Evolutionary conservation across 2,888 invertebrate species (phyloP).

Genomic region (Tachina grossa): DNA sequence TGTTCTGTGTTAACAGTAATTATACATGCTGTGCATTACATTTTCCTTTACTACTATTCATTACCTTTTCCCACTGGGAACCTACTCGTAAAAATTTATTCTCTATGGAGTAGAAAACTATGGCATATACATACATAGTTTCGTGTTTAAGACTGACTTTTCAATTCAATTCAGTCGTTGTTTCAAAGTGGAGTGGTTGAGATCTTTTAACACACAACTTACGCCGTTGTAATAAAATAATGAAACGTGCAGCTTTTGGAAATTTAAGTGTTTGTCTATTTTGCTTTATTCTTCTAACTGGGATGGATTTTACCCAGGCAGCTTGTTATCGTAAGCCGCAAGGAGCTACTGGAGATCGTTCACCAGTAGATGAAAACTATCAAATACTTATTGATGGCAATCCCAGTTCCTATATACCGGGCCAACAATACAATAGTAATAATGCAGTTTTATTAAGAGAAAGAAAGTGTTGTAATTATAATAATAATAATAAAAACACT

Average conservation of each 20-base stretch:
- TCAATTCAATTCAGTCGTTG: conserved; percentile 33
- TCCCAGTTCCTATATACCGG: conserved; percentile 87
- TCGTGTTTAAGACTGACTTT: conserved; percentile 10
- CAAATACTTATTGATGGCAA: conserved; percentile 87
- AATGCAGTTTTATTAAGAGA: neutral
- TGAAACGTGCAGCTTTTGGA: neutral
- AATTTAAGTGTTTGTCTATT: neutral
- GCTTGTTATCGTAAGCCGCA: conserved; percentile 84
- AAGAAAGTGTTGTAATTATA: neutral
- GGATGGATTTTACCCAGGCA: neutral
- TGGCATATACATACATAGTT: conserved; percentile 44
- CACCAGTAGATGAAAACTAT: conserved; percentile 87
- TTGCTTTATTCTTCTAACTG: neutral
- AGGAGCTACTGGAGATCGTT: conserved; percentile 82
- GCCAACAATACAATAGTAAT: conserved; percentile 88
- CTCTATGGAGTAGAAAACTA: neutral
- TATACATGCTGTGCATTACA: too few species aligned
- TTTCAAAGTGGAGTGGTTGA: conserved; percentile 39
- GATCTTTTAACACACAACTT: conserved; percentile 11
- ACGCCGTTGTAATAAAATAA: conserved; percentile 3
- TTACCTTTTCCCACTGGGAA: too few species aligned
- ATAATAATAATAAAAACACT: neutral
- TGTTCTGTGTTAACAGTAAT: too few species aligned
- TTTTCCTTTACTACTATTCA: too few species aligned
- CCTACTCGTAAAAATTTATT: neutral